Evolutionary conservation across 2,113 vertebrate species (phyloP).

Genomic region (Pterophyllum scalare): DNA sequence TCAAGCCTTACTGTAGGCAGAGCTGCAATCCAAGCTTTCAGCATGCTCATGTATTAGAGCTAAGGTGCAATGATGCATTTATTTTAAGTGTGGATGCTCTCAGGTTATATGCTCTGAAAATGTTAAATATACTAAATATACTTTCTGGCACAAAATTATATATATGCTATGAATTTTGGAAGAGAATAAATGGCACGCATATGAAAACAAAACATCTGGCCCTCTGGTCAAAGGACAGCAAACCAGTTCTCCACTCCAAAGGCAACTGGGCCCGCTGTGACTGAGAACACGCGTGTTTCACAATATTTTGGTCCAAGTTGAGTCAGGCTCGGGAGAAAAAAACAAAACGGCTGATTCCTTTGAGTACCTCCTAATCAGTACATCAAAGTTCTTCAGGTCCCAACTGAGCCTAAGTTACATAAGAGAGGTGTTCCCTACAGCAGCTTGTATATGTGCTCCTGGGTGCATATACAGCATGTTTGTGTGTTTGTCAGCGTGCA

Average conservation of each 20-base stretch:
- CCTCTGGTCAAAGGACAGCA: no score
- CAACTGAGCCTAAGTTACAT: not conserved
- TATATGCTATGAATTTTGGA: fast-evolving
- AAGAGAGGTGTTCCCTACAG: constrained; percentile 31
- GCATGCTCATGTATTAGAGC: not conserved
- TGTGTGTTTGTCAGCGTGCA: not conserved
- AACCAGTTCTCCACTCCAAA: not conserved
- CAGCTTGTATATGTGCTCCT: not conserved
- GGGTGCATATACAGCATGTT: not conserved
- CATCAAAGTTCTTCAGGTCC: not conserved
- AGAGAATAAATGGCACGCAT: not conserved
- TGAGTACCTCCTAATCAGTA: not conserved
- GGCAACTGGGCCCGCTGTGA: not conserved
- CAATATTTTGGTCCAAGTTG: not conserved
- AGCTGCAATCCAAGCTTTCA: not conserved
- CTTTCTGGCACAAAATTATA: not conserved
- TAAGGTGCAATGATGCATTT: not conserved
- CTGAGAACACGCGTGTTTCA: not conserved
- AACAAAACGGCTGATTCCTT: not conserved
- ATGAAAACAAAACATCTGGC: not conserved
- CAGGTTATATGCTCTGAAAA: not conserved
- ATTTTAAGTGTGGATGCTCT: not conserved
- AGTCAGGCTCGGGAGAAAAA: not conserved
- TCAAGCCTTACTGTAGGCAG: fast-evolving
- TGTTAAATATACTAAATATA: fast-evolving